phyloP scores from a whole-genome alignment of 2,888 invertebrate genomes.

The Diaperis boleti region DNA sequence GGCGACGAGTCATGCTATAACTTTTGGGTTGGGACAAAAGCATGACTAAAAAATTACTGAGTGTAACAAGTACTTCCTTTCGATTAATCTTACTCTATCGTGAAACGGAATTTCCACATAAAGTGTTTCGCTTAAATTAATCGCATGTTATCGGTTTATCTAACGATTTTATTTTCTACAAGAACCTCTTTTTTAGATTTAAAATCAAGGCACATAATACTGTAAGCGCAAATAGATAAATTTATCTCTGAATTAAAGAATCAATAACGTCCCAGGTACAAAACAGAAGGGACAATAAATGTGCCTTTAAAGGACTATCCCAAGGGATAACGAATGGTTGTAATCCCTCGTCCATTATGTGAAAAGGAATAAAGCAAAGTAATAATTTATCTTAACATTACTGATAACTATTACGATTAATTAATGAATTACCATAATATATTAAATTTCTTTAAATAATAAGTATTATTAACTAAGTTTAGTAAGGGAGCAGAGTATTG shows the following conservation, averaged over 20 bases:
- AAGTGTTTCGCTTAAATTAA: not conserved
- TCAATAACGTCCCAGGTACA: constrained; percentile 25
- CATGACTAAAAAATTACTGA: constrained; percentile 31
- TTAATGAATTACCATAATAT: not conserved
- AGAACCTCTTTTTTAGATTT: too few relatives aligned
- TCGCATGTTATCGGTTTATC: not conserved
- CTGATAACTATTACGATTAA: constrained; percentile 7
- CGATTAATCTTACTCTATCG: constrained; percentile 7
- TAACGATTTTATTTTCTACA: too few relatives aligned
- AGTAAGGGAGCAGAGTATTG: too few relatives aligned
- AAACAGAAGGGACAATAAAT: constrained; percentile 31
- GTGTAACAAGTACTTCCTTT: constrained; percentile 28
- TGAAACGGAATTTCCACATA: not conserved
- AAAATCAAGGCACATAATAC: not conserved
- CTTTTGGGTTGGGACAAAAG: constrained; percentile 28
- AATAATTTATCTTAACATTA: constrained; percentile 29
- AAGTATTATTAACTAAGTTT: too few relatives aligned
- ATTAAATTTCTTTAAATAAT: too few relatives aligned
- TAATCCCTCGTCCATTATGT: constrained; percentile 30
- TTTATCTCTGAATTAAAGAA: constrained; percentile 18
- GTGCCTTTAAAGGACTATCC: constrained; percentile 28
- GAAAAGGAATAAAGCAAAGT: constrained; percentile 20
- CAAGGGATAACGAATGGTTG: constrained; percentile 18
- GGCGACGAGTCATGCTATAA: constrained; percentile 28
- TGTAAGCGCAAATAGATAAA: constrained; percentile 15